Base-by-base conservation (phyloP, 2,888 invertebrate genomes). In the Falcaria lacertinaria region DNA sequence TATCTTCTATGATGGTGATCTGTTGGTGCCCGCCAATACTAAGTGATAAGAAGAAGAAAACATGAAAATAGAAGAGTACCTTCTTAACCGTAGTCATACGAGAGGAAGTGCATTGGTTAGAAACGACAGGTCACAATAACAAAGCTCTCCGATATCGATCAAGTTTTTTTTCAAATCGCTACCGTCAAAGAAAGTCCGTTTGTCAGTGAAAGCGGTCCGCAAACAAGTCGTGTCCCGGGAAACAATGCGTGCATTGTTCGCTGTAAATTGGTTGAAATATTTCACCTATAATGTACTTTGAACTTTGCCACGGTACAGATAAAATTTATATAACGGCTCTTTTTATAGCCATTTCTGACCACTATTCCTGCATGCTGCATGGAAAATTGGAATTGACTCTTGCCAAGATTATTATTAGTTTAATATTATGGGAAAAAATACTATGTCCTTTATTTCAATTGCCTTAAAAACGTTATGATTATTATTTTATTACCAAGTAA, bases 191-290 rank as follows among this genome's bases (percentile, higher is more conserved):
- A 85, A 87, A 84, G 81, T 77, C 66, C 62, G 66, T 64, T 69
- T 68, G 68, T 66, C 64, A 74, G 81, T 75, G 81, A 80, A 86
- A 86, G 78, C 72, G 65, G 65, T 59, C 69, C 64, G 73, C 69
- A 80, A 82, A 83, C 79, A 84, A 80, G 81, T 80, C 69, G 73
- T 63, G 65, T 58, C 70, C 64, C 22, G 54, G 64, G 65, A 81
- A 84, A 88, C 87, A 88, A 88, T 85, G 81, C 75, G 71, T 64
- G 81, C 76, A 85, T 87, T 87, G 88, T 87, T 84, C 69, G 57
- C 50, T 74, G 69, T 72, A 79, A 82, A 85, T 76, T 83, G 74
- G 64, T 69, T 70, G 68, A 70, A 73, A 78, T 75, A 76, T 79
- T 74, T 81, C 63, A 68, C 62, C 58, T 60, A 57, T 59, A 58